Evolutionary conservation across 2,113 vertebrate species (phyloP).

Genomic region (Pyxicephalus adspersus): DNA sequence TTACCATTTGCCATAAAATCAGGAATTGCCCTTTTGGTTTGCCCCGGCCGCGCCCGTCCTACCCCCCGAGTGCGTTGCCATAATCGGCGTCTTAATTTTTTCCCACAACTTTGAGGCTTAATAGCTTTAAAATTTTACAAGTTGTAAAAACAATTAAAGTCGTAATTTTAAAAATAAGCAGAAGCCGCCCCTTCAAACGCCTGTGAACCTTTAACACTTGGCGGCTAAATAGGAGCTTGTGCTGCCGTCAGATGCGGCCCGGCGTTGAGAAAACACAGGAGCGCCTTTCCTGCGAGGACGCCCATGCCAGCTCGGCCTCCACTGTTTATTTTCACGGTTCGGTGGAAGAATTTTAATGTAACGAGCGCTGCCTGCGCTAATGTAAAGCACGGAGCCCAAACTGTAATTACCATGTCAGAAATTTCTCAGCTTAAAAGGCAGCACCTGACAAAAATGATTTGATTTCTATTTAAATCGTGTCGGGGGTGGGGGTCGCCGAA

Average conservation of each 20-base stretch:
- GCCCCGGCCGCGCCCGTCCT: background rate
- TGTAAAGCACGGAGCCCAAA: conserved; percentile 86
- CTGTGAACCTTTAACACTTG: conserved; percentile 87
- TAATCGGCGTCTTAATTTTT: conserved; percentile 69
- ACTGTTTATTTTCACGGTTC: conserved; percentile 98
- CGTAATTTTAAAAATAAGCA: conserved; percentile 83
- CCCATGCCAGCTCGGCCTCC: conserved; percentile 87
- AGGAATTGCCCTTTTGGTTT: too few relatives aligned
- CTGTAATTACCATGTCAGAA: conserved; percentile 94
- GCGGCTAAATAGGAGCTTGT: conserved; percentile 69
- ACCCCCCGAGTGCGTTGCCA: conserved; percentile 62
- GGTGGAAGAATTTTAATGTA: conserved; percentile 98
- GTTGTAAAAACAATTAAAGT: conserved; percentile 86
- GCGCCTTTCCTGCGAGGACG: conserved; percentile 78
- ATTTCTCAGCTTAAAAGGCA: conserved; percentile 87
- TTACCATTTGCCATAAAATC: too few relatives aligned
- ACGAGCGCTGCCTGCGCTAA: conserved; percentile 89
- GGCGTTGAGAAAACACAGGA: conserved; percentile 88
- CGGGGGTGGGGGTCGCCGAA: conserved; percentile 60
- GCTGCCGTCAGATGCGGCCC: conserved; percentile 68
- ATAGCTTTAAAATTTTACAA: conserved; percentile 86
- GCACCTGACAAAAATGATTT: conserved; percentile 75
- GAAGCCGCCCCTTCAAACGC: conserved; percentile 73
- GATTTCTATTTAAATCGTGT: conserved; percentile 78
- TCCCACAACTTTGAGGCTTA: conserved; percentile 81